phyloP scores from a whole-genome alignment of 92 coral and sea anemone genomes.

The Pocillopora grandis region DNA sequence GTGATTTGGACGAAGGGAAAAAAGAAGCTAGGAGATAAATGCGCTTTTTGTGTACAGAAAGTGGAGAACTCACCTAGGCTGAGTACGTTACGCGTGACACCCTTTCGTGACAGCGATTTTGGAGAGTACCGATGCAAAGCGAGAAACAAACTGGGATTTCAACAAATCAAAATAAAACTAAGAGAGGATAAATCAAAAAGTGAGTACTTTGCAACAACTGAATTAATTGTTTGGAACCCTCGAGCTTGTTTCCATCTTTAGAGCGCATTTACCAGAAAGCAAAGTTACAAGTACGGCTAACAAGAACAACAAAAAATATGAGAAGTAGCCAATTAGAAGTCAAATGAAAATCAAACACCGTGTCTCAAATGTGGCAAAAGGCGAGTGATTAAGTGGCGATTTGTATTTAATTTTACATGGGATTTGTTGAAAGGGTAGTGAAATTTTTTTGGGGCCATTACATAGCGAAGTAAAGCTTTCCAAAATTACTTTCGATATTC shows the following conservation, averaged over 20 bases:
- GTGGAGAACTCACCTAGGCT: slow-evolving; percentile 52
- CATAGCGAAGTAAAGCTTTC: neutral
- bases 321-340: too few relatives aligned
- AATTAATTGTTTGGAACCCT: too few relatives aligned
- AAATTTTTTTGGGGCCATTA: too few relatives aligned
- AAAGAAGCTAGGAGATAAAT: slow-evolving; percentile 39
- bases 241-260: too few relatives aligned
- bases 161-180: slow-evolving; percentile 50
- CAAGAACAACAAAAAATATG: too few relatives aligned
- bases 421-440: too few relatives aligned
- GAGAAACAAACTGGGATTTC: slow-evolving; percentile 72
- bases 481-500: neutral
- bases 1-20: slow-evolving; percentile 69
- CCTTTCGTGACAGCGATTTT: slow-evolving; percentile 69
- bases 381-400: too few relatives aligned
- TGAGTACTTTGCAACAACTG: neutral
- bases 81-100: slow-evolving; percentile 74
- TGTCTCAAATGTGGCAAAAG: too few relatives aligned
- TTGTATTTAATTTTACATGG: too few relatives aligned
- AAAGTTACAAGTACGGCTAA: too few relatives aligned
- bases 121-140: slow-evolving; percentile 78
- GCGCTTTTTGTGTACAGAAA: slow-evolving; percentile 66
- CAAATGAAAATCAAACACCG: too few relatives aligned
- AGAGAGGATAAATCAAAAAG: slow-evolving; percentile 39
- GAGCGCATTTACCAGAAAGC: too few relatives aligned